phyloP scores from a whole-genome alignment of 2,888 invertebrate genomes.

The Catocala sponsa region DNA sequence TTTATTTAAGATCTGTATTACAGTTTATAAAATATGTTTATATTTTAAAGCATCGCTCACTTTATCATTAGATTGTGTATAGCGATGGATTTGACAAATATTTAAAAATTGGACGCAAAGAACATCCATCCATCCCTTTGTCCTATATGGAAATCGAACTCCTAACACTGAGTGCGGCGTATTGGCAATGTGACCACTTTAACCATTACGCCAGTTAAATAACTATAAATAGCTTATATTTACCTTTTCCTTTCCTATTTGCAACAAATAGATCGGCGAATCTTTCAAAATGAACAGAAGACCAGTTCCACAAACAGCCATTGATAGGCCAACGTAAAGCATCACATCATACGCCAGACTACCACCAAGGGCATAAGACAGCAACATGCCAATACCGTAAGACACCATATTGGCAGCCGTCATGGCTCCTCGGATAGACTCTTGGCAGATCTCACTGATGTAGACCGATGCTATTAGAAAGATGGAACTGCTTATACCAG shows the following conservation, averaged over 20 bases:
- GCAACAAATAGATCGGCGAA: conserved; percentile 34
- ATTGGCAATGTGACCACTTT: no score
- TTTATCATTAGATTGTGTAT: no score
- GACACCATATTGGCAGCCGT: conserved; percentile 34
- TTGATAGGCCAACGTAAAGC: conserved; percentile 38
- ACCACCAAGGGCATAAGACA: conserved; percentile 43
- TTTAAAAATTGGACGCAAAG: no score
- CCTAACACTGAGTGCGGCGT: no score
- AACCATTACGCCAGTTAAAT: no score
- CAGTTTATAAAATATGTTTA: no score
- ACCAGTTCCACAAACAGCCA: conserved; percentile 9
- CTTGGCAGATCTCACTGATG: conserved; percentile 49
- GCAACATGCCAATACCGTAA: conserved; percentile 42
- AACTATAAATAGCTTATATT: neutral
- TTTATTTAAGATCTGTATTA: no score
- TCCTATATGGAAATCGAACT: no score
- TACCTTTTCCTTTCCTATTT: conserved; percentile 38
- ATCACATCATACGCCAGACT: conserved; percentile 25
- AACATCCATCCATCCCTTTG: no score
- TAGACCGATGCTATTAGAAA: conserved; percentile 42
- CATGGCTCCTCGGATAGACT: conserved; percentile 51
- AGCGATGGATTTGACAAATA: no score
- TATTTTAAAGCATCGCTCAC: no score
- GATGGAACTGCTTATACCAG: conserved; percentile 33
- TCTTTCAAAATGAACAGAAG: conserved; percentile 33